Conservation (phyloP, 2,113 vertebrate genomes). For the Sakesphorus luctuosus region DNA sequence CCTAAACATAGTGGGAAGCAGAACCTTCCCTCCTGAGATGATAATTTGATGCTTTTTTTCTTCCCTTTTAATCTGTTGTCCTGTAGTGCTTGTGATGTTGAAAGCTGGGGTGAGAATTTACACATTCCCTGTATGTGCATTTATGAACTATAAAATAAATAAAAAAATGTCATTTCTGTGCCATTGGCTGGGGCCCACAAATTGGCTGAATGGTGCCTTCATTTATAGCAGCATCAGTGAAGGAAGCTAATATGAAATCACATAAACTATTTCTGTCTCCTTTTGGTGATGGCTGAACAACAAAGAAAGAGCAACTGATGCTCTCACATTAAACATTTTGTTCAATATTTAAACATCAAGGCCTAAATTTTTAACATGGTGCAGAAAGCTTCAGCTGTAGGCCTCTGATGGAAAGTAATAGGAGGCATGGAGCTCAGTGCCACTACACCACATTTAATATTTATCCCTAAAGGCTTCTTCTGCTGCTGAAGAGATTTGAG, state of each 20-base stretch:
- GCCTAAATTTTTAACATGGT: slow-evolving; percentile 39
- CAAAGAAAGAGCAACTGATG: not conserved
- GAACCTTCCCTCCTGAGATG: not conserved
- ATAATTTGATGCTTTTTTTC: not conserved
- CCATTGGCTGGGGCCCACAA: not conserved
- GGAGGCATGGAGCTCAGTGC: not conserved
- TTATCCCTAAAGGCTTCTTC: slow-evolving; percentile 31
- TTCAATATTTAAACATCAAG: slow-evolving; percentile 58
- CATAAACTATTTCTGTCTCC: not conserved
- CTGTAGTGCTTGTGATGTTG: not conserved
- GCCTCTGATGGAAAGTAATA: not conserved
- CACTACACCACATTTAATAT: not conserved
- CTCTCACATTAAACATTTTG: slow-evolving; percentile 22
- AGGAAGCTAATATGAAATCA: not conserved
- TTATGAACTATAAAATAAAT: slow-evolving; percentile 11
- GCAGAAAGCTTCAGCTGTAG: not conserved
- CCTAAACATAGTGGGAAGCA: not conserved
- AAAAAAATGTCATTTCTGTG: not conserved
- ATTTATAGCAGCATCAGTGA: not conserved
- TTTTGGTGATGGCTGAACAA: not conserved
- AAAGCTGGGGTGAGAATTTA: not conserved
- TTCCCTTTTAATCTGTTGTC: not conserved
- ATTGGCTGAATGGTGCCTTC: not conserved
- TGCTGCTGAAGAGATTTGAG: not conserved
- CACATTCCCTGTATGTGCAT: rapidly evolving